Evolutionary conservation across 2,113 vertebrate genomes (phyloP).

Genomic region (Calidris pugnax): DNA sequence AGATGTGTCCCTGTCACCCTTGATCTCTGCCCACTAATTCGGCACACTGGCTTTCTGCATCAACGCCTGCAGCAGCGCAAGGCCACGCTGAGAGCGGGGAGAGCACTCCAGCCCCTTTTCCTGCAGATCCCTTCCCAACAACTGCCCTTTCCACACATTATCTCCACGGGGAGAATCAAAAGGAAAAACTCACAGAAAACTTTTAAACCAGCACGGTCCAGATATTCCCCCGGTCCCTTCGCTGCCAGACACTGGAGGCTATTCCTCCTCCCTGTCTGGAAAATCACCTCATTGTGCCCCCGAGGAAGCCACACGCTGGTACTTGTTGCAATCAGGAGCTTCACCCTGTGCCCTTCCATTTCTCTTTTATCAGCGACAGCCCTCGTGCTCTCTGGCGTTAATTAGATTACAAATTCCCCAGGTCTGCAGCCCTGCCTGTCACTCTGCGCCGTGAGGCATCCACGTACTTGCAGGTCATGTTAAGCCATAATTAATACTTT

Average conservation of each 20-base stretch:
- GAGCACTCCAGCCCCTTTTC: not conserved
- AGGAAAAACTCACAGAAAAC: not conserved
- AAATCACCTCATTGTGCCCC: not conserved
- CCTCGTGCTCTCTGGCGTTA: rapidly evolving
- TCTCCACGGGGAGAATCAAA: not conserved
- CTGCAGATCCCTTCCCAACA: not conserved
- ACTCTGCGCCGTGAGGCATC: not conserved
- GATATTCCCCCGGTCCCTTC: not conserved
- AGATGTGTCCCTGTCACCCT: not conserved
- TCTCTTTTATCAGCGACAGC: not conserved
- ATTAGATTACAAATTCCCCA: not conserved
- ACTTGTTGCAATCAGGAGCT: not conserved
- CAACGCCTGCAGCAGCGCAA: not conserved
- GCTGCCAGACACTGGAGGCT: not conserved
- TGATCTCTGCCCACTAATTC: not conserved
- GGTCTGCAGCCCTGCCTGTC: not conserved
- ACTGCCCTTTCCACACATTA: not conserved
- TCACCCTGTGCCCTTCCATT: not conserved
- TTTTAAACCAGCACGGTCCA: not conserved
- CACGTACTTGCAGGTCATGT: not conserved
- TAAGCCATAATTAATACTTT: slow-evolving; percentile 5
- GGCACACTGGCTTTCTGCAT: not conserved
- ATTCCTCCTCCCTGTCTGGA: not conserved
- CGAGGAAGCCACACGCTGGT: not conserved
- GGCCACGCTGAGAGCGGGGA: not conserved